A percentile compares a stretch with the other conserved stretches of the same genome.
Evolutionary conservation across 2,797 vertebrate genomes (phyloP).

Genomic region (Catostomus latipinnis): DNA sequence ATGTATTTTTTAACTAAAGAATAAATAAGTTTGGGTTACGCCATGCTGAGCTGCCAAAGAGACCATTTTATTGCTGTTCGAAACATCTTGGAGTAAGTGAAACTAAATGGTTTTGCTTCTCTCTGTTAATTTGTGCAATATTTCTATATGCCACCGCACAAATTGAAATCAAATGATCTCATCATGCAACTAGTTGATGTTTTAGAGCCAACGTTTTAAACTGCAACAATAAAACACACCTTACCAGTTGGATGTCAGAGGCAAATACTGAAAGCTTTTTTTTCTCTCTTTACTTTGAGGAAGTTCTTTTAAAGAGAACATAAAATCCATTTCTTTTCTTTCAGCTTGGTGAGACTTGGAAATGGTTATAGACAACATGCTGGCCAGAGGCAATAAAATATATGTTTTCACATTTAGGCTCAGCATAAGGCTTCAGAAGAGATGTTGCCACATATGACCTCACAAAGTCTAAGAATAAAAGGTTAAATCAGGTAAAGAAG

Average conservation of each 20-base stretch:
- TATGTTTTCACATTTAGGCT: slow-evolving; percentile 53
- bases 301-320: slow-evolving; percentile 63
- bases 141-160: slow-evolving; percentile 59
- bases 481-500: slow-evolving; percentile 38
- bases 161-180: slow-evolving; percentile 68
- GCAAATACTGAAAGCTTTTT: slow-evolving; percentile 5
- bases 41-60: slow-evolving; percentile 66
- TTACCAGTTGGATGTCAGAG: slow-evolving; percentile 59
- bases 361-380: slow-evolving; percentile 49
- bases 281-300: slow-evolving; percentile 53
- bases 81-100: slow-evolving; percentile 67
- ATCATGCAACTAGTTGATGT: slow-evolving; percentile 62
- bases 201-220: slow-evolving; percentile 60
- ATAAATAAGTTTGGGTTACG: slow-evolving; percentile 64
- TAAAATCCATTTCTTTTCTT: slow-evolving; percentile 57
- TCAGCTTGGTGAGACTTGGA: slow-evolving; percentile 56
- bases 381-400: slow-evolving; percentile 58
- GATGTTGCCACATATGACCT: slow-evolving; percentile 36
- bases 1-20: slow-evolving; percentile 67
- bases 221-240: slow-evolving; percentile 66
- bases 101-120: slow-evolving; percentile 61
- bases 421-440: slow-evolving; percentile 42
- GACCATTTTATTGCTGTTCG: slow-evolving; percentile 62
- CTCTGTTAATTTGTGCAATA: slow-evolving; percentile 60
- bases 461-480: slow-evolving; percentile 23